Percentiles rank a stretch among this genome's conserved stretches.
Evolutionary conservation across 1,140 invertebrate species (phyloP).

Genomic region (Ganaspis sp.): DNA sequence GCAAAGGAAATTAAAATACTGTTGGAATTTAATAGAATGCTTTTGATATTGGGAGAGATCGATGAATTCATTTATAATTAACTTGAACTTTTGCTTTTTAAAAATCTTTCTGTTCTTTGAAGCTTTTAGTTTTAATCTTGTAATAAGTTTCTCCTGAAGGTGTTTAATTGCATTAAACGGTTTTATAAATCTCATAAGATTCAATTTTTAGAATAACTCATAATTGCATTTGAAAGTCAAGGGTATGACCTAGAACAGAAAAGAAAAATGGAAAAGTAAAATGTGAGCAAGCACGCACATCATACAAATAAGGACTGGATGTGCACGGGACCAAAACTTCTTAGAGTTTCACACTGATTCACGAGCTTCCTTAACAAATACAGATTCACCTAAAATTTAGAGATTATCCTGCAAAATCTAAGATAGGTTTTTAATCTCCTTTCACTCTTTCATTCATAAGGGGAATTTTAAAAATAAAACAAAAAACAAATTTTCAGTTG

Average conservation of each 20-base stretch:
- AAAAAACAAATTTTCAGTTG: too few species aligned
- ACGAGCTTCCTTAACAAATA: slow-evolving; percentile 30
- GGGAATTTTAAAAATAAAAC: not conserved
- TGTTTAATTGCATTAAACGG: not conserved
- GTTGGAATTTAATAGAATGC: too few species aligned
- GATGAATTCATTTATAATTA: too few species aligned
- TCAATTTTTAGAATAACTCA: slow-evolving; percentile 48
- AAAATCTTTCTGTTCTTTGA: too few species aligned
- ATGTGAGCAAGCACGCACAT: slow-evolving; percentile 61
- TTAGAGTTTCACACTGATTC: slow-evolving; percentile 70
- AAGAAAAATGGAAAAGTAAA: slow-evolving; percentile 71
- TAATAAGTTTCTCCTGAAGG: not conserved
- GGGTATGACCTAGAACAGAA: slow-evolving; percentile 70
- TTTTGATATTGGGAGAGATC: too few species aligned
- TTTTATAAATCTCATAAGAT: slow-evolving; percentile 25
- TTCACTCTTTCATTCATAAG: not conserved
- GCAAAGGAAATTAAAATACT: slow-evolving; percentile 33
- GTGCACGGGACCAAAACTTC: slow-evolving; percentile 73
- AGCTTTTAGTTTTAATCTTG: not conserved
- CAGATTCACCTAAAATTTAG: not conserved
- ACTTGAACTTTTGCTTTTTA: not conserved
- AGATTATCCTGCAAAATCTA: not conserved
- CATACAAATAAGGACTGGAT: slow-evolving; percentile 70
- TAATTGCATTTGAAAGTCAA: slow-evolving; percentile 56
- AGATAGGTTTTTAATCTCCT: not conserved